A percentile compares a stretch with the other conserved stretches of the same genome.
Evolutionary conservation across 2,797 vertebrate species (phyloP).

Genomic region (Spinus olivaceus): DNA sequence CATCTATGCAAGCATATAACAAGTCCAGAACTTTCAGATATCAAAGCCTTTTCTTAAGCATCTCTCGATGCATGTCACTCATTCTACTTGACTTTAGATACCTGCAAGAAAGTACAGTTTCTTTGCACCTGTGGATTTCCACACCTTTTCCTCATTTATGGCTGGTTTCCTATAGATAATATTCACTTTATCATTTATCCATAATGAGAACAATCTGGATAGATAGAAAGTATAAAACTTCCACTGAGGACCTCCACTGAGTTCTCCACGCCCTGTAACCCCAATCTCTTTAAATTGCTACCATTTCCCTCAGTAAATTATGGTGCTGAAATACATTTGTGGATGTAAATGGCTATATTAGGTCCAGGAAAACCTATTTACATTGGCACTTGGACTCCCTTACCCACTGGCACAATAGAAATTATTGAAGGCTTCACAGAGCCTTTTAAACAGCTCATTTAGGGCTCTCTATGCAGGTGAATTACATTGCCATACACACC

Average conservation of each 20-base stretch:
- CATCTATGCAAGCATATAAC: background rate
- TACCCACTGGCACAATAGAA: background rate
- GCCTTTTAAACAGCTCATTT: background rate
- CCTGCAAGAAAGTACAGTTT: constrained; percentile 30
- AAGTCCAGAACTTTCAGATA: constrained; percentile 50
- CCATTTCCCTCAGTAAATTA: constrained; percentile 58
- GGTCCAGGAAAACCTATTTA: constrained; percentile 20
- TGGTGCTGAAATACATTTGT: constrained; percentile 39
- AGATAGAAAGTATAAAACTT: constrained; percentile 1
- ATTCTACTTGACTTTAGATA: constrained; percentile 51
- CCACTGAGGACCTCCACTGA: constrained; percentile 23
- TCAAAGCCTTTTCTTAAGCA: constrained; percentile 54
- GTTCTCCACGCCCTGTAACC: background rate
- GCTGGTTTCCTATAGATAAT: constrained; percentile 21
- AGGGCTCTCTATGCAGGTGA: background rate
- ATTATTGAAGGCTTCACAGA: background rate
- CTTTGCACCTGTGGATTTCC: constrained; percentile 34
- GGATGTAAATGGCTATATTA: constrained; percentile 48
- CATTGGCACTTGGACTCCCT: background rate
- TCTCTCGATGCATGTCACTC: constrained; percentile 52
- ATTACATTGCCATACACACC: background rate
- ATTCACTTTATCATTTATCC: background rate
- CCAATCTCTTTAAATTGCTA: constrained; percentile 46
- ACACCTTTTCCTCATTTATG: constrained; percentile 26
- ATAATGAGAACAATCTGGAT: background rate